Evolutionary conservation across 2,888 invertebrate genomes (phyloP), one percentile per base, ranked within the genome.

Genomic region (Megamerina dolium): DNA sequence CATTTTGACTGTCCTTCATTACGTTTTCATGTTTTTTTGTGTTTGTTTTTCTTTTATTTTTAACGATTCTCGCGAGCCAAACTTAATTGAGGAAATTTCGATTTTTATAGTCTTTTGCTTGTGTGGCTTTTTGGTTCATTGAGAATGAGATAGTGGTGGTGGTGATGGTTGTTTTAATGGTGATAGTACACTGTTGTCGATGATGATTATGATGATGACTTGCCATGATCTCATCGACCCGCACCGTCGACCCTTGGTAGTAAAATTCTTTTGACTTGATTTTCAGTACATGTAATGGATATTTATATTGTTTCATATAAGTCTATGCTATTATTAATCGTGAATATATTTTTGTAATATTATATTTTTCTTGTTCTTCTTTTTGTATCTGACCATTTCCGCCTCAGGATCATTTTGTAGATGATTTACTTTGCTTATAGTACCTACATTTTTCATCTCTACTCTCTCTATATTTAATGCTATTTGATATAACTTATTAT

Each of bases 31-130:
- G n/a, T n/a, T n/a, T n/a, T n/a, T n/a, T n/a, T n/a, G n/a, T 23
- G 10, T 23, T 18, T 26, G 19, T 43, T 19, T 17, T 45, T 20
- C 29, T 18, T 44, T 19, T 34, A 37, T 39, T 40, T 48, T 43
- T 45, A 51, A 46, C 45, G 48, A 50, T 46, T 39, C 51, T 49
- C 51, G 45, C 23, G 44, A 39, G 51, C 37, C 47, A 39, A 8
- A 53, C 37, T 49, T 51, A 53, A 53, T 51, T 53, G 51, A 51
- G 47, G 38, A 49, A 48, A 53, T 49, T 51, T 47, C 46, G 47
- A 48, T 46, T 41, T 51, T 50, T 45, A 42, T 46, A 42, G 34
- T 38, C 13, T 26, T 49, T 38, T 17, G 14, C 16, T 16, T 16
- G 27, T n/a, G n/a, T n/a, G n/a, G n/a, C n/a, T n/a, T n/a, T n/a